Evolutionary conservation across 2,797 vertebrate species (phyloP), one percentile per base, ranked within the genome.

Genomic region (Microctenopoma lineatum): DNA sequence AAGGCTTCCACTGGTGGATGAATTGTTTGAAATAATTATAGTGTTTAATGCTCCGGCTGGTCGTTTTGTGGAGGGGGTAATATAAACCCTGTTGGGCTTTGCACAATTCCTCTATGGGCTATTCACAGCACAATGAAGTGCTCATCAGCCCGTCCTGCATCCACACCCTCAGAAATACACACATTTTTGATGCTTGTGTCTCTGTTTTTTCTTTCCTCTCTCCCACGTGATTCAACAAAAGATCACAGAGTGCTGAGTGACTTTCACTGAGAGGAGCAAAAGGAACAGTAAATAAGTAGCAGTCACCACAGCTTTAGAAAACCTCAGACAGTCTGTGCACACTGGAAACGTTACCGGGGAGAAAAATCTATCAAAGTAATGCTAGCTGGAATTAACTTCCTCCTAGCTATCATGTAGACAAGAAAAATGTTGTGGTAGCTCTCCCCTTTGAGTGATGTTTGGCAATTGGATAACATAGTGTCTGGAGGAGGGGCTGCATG

Each of bases 211-310:
- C 73, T 27, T 25, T 32, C 47, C 68, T 82, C 66, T 75, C 73
- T 89, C 77, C 77, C 62, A 59, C 59, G 75, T 86, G 84, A 90
- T 85, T 86, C 80, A 84, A 89, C 75, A 80, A 86, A 81, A 79
- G 71, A 86, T 82, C 83, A 85, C 84, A 87, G 82, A 90, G 82
- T 78, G 66, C 78, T 66, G 73, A 1, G 78, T 66, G 73, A 1
- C 9, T 87, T 89, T 83, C 79, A 76, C 51, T 36, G 7, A 34
- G 46, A 76, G 73, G 56, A 75, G 74, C 68, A 6, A 39, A 44
- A 68, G 80, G 81, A 80, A 78, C 66, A 41, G 46, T 34, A 34
- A 42, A 64, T 58, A 47, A 45, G 66, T 58, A 47, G 66, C 65
- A 81, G 84, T 76, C 75, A 74, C 57, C 39, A 15, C 59, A 26